Evolutionary conservation across 2,797 vertebrate species (phyloP), one percentile per base, ranked within the genome.

Genomic region (Centroberyx gerrardi): DNA sequence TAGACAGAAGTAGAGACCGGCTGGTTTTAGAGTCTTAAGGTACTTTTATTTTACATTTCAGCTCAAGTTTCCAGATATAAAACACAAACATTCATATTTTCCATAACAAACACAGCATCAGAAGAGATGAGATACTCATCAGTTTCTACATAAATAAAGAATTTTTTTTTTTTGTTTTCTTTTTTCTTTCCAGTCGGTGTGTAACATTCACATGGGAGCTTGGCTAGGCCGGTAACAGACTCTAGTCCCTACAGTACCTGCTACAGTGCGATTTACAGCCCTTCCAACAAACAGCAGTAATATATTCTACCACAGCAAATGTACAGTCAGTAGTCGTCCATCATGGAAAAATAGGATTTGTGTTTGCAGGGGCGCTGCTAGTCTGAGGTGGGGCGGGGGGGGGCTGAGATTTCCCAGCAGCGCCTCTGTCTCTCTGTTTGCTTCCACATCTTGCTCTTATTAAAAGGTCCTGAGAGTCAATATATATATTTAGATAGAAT

Each of bases 1-100:
- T 22, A 22, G 52, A 5, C 52, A 54, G 12, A 51, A 54, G 1
- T 28, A 29, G n/a, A 52, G 8, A 36, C 22, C 1, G 22, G 9
- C 2, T 1, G 38, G 38, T 8, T 40, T 28, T 42, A 62, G 38
- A 60, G 54, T 67, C 36, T 73, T 27, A 18, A 62, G 29, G 58
- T 61, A 10, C 40, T 48, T 49, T 76, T 77, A 68, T 61, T 69
- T 54, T 52, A 33, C 65, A 88, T 78, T 86, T 83, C 64, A 82
- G 55, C 44, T 86, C 62, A 67, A 33, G 56, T 81, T 82, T 82
- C 55, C 68, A 84, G 65, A 88, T 80, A 89, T 68, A 87, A 88
- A 89, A 84, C 69, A 77, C 66, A 86, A 76, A 85, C 40, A 73
- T 81, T 81, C 22, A 63, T 74, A 51, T 76, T 66, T 27, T 66